Conservation (phyloP, 2,113 vertebrate species). For the Alexandromys fortis region DNA sequence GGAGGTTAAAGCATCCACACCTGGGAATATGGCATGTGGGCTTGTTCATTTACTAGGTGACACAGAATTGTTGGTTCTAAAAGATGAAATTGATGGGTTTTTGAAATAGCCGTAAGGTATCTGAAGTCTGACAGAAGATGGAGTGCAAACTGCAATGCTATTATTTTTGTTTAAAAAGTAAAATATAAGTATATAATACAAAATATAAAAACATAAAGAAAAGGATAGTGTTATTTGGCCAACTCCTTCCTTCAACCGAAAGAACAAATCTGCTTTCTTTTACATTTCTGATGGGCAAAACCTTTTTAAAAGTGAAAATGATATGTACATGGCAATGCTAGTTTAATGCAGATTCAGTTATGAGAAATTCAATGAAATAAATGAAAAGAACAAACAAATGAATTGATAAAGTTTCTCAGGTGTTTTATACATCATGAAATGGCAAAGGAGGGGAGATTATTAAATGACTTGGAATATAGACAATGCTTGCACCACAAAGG, state of each 20-base stretch:
- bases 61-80: neutral
- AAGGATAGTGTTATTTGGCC: neutral
- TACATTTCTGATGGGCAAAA: neutral
- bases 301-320: neutral
- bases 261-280: neutral
- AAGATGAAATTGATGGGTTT: neutral
- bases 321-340: neutral
- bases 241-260: neutral
- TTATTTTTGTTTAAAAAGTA: slow-evolving; percentile 32
- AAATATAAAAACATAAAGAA: neutral
- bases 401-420: neutral
- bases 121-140: slow-evolving; percentile 8
- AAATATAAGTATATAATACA: neutral
- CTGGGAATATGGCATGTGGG: neutral
- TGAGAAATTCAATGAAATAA: neutral
- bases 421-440: slow-evolving; percentile 4
- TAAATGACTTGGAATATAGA: neutral
- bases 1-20: neutral
- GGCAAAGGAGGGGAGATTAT: neutral
- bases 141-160: neutral
- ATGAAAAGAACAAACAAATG: slow-evolving; percentile 9
- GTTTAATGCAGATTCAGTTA: neutral
- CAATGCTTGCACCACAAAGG: neutral
- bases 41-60: neutral
- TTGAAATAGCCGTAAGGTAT: neutral